phyloP scores from a whole-genome alignment of 2,888 invertebrate species.

The Sminthurinus aureus region DNA sequence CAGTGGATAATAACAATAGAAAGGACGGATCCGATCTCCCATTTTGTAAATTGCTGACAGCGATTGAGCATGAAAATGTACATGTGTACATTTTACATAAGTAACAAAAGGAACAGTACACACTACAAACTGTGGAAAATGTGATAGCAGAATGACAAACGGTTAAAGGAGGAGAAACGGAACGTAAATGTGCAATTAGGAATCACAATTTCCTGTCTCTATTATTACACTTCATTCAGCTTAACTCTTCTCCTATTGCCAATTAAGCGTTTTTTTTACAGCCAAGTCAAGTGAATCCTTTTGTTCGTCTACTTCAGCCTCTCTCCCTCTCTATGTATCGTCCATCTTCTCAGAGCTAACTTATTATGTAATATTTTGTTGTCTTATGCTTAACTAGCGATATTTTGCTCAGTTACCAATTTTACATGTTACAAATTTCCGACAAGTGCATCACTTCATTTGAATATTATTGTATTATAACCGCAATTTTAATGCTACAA shows the following conservation, averaged over 20 bases:
- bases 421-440: no score
- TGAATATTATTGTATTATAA: no score
- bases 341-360: not conserved
- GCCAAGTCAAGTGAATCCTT: not conserved
- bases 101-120: not conserved
- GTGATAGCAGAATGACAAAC: slow-evolving; percentile 12
- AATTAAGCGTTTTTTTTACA: slow-evolving; percentile 1
- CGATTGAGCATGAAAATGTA: no score
- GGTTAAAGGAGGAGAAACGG: not conserved
- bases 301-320: not conserved
- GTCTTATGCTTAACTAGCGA: no score
- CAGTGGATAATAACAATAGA: slow-evolving; percentile 2
- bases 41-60: not conserved
- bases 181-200: slow-evolving; percentile 13
- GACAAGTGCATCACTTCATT: no score
- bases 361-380: no score
- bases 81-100: no score
- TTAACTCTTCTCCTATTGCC: not conserved
- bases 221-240: slow-evolving; percentile 10
- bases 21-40: not conserved
- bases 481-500: no score
- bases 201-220: not conserved
- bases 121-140: not conserved
- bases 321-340: not conserved
- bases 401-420: no score